A percentile compares a stretch with the other conserved stretches of the same genome.
These are phyloP conservation scores for Liparis tanakae DNA, from an alignment of 2,797 vertebrate species.

Conservation along the genomic window DNA sequence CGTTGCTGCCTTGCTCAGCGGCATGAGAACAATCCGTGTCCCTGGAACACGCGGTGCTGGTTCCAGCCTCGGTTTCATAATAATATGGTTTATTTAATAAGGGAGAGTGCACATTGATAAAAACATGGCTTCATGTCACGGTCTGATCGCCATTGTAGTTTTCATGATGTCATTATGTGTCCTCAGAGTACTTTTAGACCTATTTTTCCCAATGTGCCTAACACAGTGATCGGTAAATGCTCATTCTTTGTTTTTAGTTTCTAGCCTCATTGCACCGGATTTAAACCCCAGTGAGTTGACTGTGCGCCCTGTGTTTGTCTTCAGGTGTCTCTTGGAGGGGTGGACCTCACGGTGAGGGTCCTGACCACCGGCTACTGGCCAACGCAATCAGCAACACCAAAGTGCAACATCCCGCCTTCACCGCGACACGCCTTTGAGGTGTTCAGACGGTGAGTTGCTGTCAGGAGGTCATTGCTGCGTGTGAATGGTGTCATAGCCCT, in stretches of 20 bases:
- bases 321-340: constrained; percentile 95
- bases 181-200: neutral
- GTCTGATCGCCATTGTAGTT: constrained; percentile 6
- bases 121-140: constrained; percentile 2
- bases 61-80: constrained; percentile 21
- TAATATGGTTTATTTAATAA: too few species aligned
- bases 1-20: constrained; percentile 20
- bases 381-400: constrained; percentile 98
- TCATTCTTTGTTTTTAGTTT: constrained; percentile 6
- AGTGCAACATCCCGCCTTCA: constrained; percentile 98
- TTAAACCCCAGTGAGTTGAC: neutral
- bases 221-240: neutral
- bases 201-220: neutral
- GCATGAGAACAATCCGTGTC: constrained; percentile 27
- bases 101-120: too few species aligned
- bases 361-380: constrained; percentile 99
- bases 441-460: constrained; percentile 88
- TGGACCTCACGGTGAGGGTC: constrained; percentile 97
- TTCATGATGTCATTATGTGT: neutral
- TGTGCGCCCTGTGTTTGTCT: neutral
- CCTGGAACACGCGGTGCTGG: constrained; percentile 25
- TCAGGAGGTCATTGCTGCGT: neutral
- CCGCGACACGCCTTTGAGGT: constrained; percentile 98
- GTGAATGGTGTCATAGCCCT: neutral
- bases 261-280: neutral